Evolutionary conservation across 2,797 vertebrate genomes (phyloP).

Genomic region (Notolepis coatsorum): DNA sequence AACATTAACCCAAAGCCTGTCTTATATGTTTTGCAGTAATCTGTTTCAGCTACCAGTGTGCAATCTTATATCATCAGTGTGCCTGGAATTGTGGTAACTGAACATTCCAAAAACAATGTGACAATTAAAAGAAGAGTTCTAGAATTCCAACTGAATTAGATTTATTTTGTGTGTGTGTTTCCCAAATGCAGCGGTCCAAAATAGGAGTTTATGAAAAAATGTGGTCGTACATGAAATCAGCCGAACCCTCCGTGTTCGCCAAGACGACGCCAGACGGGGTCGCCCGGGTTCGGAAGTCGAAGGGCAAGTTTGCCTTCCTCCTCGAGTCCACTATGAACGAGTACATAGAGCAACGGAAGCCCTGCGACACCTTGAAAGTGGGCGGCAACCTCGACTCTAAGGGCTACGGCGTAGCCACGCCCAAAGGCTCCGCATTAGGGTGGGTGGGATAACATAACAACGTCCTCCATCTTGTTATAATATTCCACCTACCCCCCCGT

Average conservation of each 20-base stretch:
- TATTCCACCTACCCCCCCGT: conserved; percentile 99
- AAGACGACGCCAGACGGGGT: conserved; percentile 99
- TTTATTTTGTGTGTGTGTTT: conserved; percentile 57
- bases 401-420: conserved; percentile 99
- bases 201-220: conserved; percentile 99
- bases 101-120: too few relatives aligned
- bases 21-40: too few relatives aligned
- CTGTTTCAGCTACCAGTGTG: too few relatives aligned
- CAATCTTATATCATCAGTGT: too few relatives aligned
- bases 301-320: conserved; percentile 99
- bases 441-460: conserved; percentile 99
- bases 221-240: conserved; percentile 99
- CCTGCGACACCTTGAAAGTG: conserved; percentile 99
- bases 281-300: conserved; percentile 96
- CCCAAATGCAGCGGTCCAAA: conserved; percentile 90
- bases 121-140: too few relatives aligned
- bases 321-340: conserved; percentile 99
- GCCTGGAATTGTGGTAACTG: too few relatives aligned
- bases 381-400: conserved; percentile 99
- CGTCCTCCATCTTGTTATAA: conserved; percentile 96
- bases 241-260: conserved; percentile 98
- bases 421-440: conserved; percentile 99
- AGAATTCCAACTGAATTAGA: conserved; percentile 39
- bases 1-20: too few relatives aligned
- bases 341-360: conserved; percentile 99